Conservation (phyloP, 1,140 invertebrate genomes). For the Euwallacea similis region DNA sequence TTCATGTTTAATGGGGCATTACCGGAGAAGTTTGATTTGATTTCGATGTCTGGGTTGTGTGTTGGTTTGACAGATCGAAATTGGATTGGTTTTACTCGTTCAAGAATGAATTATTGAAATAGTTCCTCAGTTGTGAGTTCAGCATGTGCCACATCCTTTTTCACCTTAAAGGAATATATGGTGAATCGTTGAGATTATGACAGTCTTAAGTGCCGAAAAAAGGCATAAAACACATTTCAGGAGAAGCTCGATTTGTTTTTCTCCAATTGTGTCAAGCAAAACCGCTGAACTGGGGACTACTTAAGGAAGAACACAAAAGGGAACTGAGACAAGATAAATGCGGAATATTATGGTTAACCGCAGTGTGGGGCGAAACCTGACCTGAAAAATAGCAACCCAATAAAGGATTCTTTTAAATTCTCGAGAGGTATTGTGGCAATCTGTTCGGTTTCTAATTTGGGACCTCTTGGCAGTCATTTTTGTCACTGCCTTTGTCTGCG, state of each 20-base stretch:
- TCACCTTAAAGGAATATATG: no score
- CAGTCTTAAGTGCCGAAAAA: no score
- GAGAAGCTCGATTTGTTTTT: no score
- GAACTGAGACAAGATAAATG: conserved; percentile 21
- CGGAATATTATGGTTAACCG: conserved; percentile 20
- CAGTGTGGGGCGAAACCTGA: conserved; percentile 22
- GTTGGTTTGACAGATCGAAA: no score
- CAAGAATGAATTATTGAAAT: no score
- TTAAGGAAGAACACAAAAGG: conserved; percentile 8
- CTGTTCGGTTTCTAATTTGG: conserved; percentile 28
- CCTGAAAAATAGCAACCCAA: conserved; percentile 26
- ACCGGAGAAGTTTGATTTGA: background rate
- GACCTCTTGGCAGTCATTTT: conserved; percentile 16
- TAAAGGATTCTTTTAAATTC: conserved; percentile 25
- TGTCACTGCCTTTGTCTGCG: background rate
- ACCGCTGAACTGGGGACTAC: no score
- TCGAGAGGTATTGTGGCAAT: conserved; percentile 14
- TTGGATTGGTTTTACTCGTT: no score
- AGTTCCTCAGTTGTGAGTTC: no score
- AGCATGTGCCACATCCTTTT: no score
- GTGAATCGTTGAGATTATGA: no score
- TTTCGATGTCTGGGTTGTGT: background rate
- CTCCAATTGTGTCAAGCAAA: no score
- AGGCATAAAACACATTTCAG: no score
- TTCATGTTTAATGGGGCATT: conserved; percentile 1